Percentiles rank a stretch among this genome's conserved stretches.
These are phyloP conservation scores for Hipposideros armiger DNA, from an alignment of 2,113 vertebrate species.

Conservation along the genomic window DNA sequence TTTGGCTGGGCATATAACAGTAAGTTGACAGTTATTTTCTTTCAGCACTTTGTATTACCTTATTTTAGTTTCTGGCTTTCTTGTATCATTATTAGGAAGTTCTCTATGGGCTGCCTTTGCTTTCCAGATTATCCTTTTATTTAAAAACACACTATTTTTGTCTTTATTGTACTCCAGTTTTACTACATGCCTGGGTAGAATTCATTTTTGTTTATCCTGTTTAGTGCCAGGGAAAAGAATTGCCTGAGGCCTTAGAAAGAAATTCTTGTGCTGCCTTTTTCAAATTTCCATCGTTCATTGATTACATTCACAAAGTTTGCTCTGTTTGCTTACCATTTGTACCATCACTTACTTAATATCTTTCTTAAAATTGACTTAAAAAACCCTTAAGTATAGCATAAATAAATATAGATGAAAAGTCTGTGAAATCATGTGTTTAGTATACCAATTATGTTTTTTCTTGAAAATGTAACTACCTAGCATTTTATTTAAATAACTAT, in stretches of 20 bases:
- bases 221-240: not conserved
- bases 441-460: slow-evolving; percentile 11
- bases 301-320: not conserved
- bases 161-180: not conserved
- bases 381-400: not conserved
- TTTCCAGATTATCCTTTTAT: slow-evolving; percentile 43
- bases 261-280: not conserved
- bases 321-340: not conserved
- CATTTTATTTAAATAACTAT: slow-evolving; percentile 46
- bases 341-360: not conserved
- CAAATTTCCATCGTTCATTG: not conserved
- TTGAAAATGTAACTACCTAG: not conserved
- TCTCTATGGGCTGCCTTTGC: not conserved
- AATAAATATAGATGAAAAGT: not conserved
- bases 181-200: not conserved
- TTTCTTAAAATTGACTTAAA: slow-evolving; percentile 32
- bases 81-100: slow-evolving; percentile 31
- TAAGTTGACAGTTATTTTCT: slow-evolving; percentile 41
- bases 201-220: slow-evolving; percentile 41
- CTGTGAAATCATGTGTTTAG: not conserved
- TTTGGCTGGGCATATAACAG: not conserved
- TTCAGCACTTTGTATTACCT: not conserved
- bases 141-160: not conserved
- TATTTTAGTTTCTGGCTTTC: not conserved
- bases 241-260: not conserved